phyloP scores from a whole-genome alignment of 2,797 vertebrate genomes.

The Etheostoma perlongum region DNA sequence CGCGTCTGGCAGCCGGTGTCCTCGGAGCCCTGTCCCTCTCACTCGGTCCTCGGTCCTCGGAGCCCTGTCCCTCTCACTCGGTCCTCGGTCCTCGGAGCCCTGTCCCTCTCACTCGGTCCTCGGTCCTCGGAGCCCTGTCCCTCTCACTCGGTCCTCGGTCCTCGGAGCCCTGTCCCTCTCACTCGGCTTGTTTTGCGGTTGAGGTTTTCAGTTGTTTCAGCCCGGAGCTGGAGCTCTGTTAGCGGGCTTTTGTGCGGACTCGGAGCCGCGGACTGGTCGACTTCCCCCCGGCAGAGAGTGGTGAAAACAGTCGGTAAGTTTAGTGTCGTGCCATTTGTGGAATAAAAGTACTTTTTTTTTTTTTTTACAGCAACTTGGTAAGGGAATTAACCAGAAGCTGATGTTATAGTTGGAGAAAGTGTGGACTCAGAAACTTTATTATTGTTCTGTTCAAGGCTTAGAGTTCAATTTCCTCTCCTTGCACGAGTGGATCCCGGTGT shows the following conservation, averaged over 20 bases:
- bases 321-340: background rate
- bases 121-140: background rate
- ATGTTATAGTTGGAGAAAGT: background rate
- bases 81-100: background rate
- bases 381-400: background rate
- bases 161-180: background rate
- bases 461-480: too few relatives aligned
- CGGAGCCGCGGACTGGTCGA: slow-evolving; percentile 6
- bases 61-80: background rate
- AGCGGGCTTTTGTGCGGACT: background rate
- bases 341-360: background rate
- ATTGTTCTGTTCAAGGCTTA: too few relatives aligned
- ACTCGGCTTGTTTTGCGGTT: too few relatives aligned
- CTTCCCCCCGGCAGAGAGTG: background rate
- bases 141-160: background rate
- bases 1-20: too few relatives aligned
- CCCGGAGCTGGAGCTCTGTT: background rate
- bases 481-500: too few relatives aligned
- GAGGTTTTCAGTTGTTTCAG: background rate
- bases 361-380: slow-evolving; percentile 18
- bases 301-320: slow-evolving; percentile 18
- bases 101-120: background rate
- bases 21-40: background rate
- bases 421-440: background rate
- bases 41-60: too few relatives aligned